These are phyloP conservation scores for Eclectus roratus DNA, from an alignment of 2,113 vertebrate genomes.

Conservation along the genomic window DNA sequence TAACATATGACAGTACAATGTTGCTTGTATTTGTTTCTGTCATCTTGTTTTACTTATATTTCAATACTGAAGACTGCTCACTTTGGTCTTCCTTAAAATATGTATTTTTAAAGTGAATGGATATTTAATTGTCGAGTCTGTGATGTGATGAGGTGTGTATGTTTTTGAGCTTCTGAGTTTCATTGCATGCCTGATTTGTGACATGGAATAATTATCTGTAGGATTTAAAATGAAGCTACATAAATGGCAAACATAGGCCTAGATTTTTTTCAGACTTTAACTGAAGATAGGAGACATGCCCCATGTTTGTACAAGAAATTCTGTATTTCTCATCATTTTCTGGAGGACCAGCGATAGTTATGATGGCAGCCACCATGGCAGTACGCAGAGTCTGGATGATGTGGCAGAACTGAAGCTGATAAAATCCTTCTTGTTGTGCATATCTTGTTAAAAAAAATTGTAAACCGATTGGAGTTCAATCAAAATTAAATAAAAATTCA, in stretches of 20 bases:
- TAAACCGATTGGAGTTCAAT: background rate
- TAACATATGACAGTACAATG: background rate
- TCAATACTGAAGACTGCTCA: background rate
- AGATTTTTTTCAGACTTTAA: background rate
- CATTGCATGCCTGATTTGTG: background rate
- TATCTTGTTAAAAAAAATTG: background rate
- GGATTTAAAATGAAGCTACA: background rate
- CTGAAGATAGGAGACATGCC: background rate
- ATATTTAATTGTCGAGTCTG: background rate
- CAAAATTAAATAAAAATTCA: background rate
- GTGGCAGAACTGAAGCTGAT: background rate
- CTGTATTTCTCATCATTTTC: background rate
- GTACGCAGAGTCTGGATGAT: background rate
- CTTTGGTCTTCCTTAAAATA: background rate
- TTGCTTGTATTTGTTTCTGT: background rate
- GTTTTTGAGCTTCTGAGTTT: background rate
- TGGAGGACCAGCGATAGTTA: background rate
- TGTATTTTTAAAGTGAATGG: background rate
- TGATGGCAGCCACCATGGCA: background rate
- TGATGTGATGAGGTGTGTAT: background rate
- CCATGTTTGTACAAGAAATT: background rate
- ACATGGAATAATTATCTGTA: background rate
- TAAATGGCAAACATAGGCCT: background rate
- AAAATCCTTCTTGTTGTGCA: background rate
- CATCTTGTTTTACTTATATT: background rate